These are phyloP conservation scores for Tetranychus truncatus DNA, from an alignment of 2,888 invertebrate genomes.

Conservation along the genomic window DNA sequence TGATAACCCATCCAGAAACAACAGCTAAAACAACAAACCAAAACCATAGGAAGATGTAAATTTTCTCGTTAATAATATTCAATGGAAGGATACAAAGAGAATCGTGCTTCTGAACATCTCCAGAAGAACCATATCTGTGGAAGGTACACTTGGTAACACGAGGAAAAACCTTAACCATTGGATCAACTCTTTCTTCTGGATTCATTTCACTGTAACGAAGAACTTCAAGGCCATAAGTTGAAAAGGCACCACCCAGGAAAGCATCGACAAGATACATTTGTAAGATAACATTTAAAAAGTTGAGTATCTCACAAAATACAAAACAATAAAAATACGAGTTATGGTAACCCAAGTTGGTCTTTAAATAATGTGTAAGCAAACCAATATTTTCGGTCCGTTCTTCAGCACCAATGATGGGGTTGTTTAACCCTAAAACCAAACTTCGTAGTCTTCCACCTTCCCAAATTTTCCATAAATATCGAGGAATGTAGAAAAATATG, in stretches of 20 bases:
- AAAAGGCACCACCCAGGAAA: constrained; percentile 28
- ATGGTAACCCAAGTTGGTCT: constrained; percentile 24
- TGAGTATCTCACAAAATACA: constrained; percentile 27
- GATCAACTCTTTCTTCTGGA: constrained; percentile 26
- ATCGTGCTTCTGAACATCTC: constrained; percentile 27
- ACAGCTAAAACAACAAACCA: constrained; percentile 63
- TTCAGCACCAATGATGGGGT: constrained; percentile 24
- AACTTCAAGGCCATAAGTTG: constrained; percentile 27
- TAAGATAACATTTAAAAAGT: constrained; percentile 28
- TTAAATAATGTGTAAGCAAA: constrained; percentile 26
- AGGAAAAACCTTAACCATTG: constrained; percentile 27
- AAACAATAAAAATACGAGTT: constrained; percentile 26
- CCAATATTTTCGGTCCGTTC: constrained; percentile 23
- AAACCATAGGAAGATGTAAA: constrained; percentile 81
- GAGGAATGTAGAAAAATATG: constrained; percentile 28
- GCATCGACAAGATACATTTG: constrained; percentile 28
- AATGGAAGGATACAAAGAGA: constrained; percentile 27
- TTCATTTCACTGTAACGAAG: constrained; percentile 28
- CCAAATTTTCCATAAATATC: constrained; percentile 29
- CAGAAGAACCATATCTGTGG: constrained; percentile 27
- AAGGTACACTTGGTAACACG: constrained; percentile 28
- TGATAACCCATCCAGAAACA: constrained; percentile 41
- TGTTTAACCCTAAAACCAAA: constrained; percentile 25
- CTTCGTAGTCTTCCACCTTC: constrained; percentile 26
- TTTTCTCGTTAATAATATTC: constrained; percentile 41